Percentiles rank a stretch among this genome's conserved stretches.
phyloP scores from a whole-genome alignment of 2,113 vertebrate species.

The Pelvicachromis taeniatus region DNA sequence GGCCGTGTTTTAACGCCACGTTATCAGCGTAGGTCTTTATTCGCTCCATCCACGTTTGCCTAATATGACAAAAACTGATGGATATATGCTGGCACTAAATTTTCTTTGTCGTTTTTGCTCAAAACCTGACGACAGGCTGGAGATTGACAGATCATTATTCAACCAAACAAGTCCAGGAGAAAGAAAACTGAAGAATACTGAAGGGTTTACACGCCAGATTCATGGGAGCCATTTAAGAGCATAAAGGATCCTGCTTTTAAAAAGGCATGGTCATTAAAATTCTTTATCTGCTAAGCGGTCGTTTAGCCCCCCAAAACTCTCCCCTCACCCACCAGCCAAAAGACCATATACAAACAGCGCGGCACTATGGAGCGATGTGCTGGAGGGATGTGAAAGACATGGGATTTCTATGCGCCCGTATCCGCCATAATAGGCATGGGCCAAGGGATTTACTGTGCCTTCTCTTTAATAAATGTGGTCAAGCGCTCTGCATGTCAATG shows the following conservation, averaged over 20 bases:
- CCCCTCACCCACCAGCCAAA: conserved; percentile 8
- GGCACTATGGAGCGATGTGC: conserved; percentile 25
- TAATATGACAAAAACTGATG: neutral
- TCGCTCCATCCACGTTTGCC: neutral
- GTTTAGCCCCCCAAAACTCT: conserved; percentile 38
- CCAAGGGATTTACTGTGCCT: conserved; percentile 52
- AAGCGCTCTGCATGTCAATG: conserved; percentile 54
- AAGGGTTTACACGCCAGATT: conserved; percentile 17
- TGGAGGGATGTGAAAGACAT: conserved; percentile 58
- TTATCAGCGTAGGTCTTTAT: conserved; percentile 13
- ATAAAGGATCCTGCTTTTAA: conserved; percentile 56
- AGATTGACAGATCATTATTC: conserved; percentile 19
- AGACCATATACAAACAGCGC: conserved; percentile 48
- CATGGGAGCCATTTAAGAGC: conserved; percentile 35
- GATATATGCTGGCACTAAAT: neutral
- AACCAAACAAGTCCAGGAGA: neutral
- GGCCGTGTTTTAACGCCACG: neutral
- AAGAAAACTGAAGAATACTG: neutral
- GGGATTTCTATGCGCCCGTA: conserved; percentile 41
- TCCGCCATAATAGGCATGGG: conserved; percentile 31
- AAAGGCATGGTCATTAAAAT: conserved; percentile 60
- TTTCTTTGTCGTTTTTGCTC: neutral
- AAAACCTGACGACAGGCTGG: neutral
- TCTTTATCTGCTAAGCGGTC: conserved; percentile 67
- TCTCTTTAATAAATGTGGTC: conserved; percentile 63